Percentiles rank a stretch among this genome's conserved stretches.
These are phyloP conservation scores for Chiroxiphia lanceolata DNA, from an alignment of 2,797 vertebrate species.

Conservation along the genomic window DNA sequence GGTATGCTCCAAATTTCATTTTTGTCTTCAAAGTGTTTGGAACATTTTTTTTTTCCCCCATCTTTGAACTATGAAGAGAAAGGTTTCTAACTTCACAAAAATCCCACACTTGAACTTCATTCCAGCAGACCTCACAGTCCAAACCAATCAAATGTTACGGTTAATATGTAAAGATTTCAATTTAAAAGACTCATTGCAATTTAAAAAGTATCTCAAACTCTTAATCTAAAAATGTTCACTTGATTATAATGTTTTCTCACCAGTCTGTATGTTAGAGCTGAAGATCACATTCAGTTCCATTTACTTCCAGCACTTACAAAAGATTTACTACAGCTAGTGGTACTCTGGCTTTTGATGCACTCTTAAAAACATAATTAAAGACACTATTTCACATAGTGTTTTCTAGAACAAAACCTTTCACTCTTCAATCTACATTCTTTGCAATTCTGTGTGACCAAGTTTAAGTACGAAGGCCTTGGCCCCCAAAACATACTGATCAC, in stretches of 20 bases:
- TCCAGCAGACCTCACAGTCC: not conserved
- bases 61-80: not conserved
- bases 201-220: not conserved
- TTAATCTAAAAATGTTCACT: not conserved
- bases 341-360: not conserved
- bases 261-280: not conserved
- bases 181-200: not conserved
- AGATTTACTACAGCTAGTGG: not conserved
- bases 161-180: not conserved
- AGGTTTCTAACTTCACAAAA: not conserved
- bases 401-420: not conserved
- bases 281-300: not conserved
- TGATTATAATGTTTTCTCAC: not conserved
- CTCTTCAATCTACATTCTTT: not conserved
- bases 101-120: not conserved
- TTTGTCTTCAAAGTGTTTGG: not conserved
- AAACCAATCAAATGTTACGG: not conserved
- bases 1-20: not conserved
- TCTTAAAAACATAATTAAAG: not conserved
- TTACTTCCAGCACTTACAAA: not conserved
- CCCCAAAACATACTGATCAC: not conserved
- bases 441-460: not conserved
- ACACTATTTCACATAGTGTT: not conserved
- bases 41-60: fast-evolving
- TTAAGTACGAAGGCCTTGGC: not conserved